Base-by-base conservation (phyloP, 2,113 vertebrate genomes). In the Scalopus aquaticus region DNA sequence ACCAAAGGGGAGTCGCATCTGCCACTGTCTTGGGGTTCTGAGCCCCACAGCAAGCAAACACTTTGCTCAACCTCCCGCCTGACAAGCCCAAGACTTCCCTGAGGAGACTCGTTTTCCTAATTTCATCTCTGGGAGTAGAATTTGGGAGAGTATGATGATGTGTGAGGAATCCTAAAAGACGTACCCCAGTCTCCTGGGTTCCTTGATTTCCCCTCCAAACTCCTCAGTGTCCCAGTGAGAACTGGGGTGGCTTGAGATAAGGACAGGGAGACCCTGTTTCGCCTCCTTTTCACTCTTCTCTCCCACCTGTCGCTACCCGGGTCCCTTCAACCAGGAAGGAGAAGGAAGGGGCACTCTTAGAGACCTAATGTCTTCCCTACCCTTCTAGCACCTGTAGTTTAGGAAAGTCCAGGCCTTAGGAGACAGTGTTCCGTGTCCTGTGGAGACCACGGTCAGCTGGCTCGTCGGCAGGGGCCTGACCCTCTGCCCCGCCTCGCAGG, bases 241-340 rank as follows among this genome's bases (percentile, higher is more conserved):
- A 11, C 37, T 5, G n/a, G 13, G 51, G 42, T 7, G 12, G 20
- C n/a, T 15, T 6, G 2, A 54, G 10, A 90, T 62, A 15, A 10
- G 19, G 39, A 20, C 11, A 0, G 6, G 5, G 19, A n/a, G 2
- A 2, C 6, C 44, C 26, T 35, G 0, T 1, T 3, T 1, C 1
- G 39, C 42, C 37, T 91, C 1, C 17, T 16, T 42, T 39, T 22
- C 9, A 1, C 16, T 65, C 8, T 49, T 44, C 22, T 26, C 9
- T 16, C 39, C 19, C 26, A 46, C 11, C 9, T 26, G 58, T 72
- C 19, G 22, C 46, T 8, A 9, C 28, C 26, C 17, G 39, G 26
- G 2, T 77, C 64, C 39, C 37, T 70, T 20, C 37, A 22, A 26
- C 62, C 9, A 16, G 5, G 30, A 13, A 65, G 16, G 56, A 69